Conservation (phyloP, 2,888 invertebrate species). For the Beris morrisii region DNA sequence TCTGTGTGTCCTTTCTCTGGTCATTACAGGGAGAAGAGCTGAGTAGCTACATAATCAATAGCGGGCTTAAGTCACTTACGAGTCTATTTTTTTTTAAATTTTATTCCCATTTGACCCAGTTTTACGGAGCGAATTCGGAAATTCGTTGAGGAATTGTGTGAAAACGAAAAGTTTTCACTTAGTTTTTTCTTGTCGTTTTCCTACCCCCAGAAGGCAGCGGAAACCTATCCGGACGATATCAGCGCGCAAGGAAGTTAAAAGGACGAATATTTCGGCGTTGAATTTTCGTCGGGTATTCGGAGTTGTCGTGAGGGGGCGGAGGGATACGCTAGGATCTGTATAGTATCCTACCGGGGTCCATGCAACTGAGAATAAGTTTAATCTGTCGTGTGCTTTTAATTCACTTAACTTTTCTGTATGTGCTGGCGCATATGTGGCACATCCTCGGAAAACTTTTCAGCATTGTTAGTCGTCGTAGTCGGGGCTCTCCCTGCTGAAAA, state of each 20-base stretch:
- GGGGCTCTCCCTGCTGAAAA: background rate
- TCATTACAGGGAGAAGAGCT: conserved; percentile 9
- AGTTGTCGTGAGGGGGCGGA: background rate
- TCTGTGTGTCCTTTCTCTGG: background rate
- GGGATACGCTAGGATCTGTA: conserved; percentile 12
- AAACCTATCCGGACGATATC: background rate
- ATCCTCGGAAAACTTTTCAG: conserved; percentile 2
- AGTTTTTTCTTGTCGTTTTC: too few relatives aligned
- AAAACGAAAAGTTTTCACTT: background rate
- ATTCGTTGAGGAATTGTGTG: background rate
- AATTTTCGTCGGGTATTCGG: background rate
- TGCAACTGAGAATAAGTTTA: conserved; percentile 12
- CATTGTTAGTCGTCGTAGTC: background rate
- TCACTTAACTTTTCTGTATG: conserved; percentile 27
- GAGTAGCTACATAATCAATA: conserved; percentile 1
- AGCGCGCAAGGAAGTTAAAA: background rate
- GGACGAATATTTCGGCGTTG: background rate
- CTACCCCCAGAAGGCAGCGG: too few relatives aligned
- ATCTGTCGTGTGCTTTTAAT: conserved; percentile 28
- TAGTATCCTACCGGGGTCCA: background rate
- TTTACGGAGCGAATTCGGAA: background rate
- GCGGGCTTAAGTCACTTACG: conserved; percentile 1
- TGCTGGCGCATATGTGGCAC: background rate
- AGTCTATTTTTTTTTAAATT: conserved; percentile 5
- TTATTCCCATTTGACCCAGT: conserved; percentile 17